Conservation (phyloP, 37 sponge, comb jelly and placozoan species). For the Beroe ovata region DNA sequence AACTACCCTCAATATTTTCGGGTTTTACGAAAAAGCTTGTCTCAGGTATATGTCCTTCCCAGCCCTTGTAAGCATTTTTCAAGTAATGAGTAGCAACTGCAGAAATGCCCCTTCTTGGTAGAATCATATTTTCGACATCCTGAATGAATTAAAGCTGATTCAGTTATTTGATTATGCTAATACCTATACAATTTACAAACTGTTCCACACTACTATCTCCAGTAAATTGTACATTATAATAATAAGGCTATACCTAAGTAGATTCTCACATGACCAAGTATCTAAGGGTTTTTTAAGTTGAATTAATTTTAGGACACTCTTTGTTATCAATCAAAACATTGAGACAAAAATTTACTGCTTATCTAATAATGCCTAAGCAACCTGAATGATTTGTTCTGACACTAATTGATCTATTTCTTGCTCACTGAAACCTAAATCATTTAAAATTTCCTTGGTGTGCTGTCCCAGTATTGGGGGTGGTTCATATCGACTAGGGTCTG, state of each 20-base stretch:
- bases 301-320: no score
- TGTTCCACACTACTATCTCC: no score
- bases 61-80: slow-evolving; percentile 70
- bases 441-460: neutral
- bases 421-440: neutral
- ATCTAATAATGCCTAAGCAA: no score
- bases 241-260: no score
- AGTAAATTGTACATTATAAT: no score
- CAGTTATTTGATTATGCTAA: no score
- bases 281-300: no score
- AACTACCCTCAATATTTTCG: slow-evolving; percentile 74
- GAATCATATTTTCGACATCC: neutral
- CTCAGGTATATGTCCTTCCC: slow-evolving; percentile 73
- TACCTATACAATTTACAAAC: no score
- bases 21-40: slow-evolving; percentile 76
- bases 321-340: no score
- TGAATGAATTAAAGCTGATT: no score
- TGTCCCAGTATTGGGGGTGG: slow-evolving; percentile 46
- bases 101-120: neutral
- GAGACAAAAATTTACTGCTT: no score
- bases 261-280: no score
- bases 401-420: neutral
- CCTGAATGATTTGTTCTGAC: neutral
- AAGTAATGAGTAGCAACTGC: slow-evolving; percentile 17
- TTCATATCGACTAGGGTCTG: neutral